A percentile compares a stretch with the other conserved stretches of the same genome.
Conservation (phyloP, 2,797 vertebrate species). For the Hyperoplus lanceolatus region DNA sequence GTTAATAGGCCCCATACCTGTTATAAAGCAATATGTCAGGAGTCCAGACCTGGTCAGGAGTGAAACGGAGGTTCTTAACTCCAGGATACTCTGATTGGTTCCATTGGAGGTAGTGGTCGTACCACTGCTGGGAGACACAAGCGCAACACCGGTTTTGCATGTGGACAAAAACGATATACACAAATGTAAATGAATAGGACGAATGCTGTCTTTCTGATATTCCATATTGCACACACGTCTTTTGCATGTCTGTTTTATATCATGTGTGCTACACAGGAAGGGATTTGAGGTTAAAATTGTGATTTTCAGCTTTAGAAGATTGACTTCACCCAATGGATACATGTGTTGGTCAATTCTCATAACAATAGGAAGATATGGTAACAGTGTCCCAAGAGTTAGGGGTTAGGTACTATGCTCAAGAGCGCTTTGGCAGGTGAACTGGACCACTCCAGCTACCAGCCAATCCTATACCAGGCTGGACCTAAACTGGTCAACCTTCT, state of each 20-base stretch:
- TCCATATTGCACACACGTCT: background rate
- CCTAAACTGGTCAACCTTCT: too few species aligned
- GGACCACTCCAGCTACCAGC: too few species aligned
- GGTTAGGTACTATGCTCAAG: too few species aligned
- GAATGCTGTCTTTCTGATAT: background rate
- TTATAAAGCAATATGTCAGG: constrained; percentile 89
- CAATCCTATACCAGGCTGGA: too few species aligned
- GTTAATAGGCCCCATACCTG: constrained; percentile 75
- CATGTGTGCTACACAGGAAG: background rate
- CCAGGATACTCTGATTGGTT: constrained; percentile 89
- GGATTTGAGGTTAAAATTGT: background rate
- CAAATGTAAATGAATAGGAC: background rate
- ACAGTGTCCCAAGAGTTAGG: too few species aligned
- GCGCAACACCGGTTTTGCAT: constrained; percentile 16
- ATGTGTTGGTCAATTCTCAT: background rate
- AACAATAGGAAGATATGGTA: too few species aligned
- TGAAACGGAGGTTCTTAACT: constrained; percentile 88
- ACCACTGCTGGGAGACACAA: constrained; percentile 84
- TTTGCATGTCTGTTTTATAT: background rate
- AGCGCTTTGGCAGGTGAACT: too few species aligned
- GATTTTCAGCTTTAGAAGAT: constrained; percentile 1
- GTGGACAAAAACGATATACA: background rate
- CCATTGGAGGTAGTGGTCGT: constrained; percentile 89
- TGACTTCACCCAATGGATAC: background rate
- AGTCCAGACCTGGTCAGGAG: constrained; percentile 87